Evolutionary conservation across 2,797 vertebrate species (phyloP).

Genomic region (Bradypodion pumilum): DNA sequence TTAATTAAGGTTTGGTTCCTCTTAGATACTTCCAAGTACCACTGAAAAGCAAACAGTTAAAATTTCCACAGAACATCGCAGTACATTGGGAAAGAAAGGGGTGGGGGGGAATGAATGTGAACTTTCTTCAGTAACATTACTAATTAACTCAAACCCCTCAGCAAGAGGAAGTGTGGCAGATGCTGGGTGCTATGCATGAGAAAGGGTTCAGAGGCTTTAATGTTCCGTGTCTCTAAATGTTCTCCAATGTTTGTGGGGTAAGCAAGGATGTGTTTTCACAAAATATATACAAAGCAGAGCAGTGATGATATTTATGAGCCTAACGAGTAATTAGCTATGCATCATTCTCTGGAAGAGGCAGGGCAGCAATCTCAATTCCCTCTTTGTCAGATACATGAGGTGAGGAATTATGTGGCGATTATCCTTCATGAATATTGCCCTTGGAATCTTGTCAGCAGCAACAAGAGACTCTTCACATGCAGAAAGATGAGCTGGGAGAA

Average conservation of each 20-base stretch:
- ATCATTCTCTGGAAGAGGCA: not conserved
- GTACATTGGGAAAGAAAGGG: conserved; percentile 18
- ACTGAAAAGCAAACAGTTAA: not conserved
- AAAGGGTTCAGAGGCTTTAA: not conserved
- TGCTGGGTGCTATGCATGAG: conserved; percentile 5
- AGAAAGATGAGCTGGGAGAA: no score
- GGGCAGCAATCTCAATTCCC: not conserved
- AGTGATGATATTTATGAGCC: not conserved
- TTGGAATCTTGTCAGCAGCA: not conserved
- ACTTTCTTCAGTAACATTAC: conserved; percentile 6
- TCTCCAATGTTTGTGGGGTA: not conserved
- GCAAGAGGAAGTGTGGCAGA: conserved; percentile 8
- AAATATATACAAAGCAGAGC: not conserved
- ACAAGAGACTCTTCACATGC: not conserved
- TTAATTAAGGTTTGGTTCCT: not conserved
- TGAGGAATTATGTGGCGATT: not conserved
- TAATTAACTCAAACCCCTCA: not conserved
- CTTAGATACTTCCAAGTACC: not conserved
- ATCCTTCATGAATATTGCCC: not conserved
- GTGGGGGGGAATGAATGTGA: not conserved
- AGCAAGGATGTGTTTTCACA: not conserved
- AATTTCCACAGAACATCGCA: not conserved
- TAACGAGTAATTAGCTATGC: not conserved
- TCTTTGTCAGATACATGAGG: not conserved
- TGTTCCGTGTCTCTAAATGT: not conserved